Evolutionary conservation across 2,888 invertebrate genomes (phyloP).

Genomic region (Rosalia funebris): DNA sequence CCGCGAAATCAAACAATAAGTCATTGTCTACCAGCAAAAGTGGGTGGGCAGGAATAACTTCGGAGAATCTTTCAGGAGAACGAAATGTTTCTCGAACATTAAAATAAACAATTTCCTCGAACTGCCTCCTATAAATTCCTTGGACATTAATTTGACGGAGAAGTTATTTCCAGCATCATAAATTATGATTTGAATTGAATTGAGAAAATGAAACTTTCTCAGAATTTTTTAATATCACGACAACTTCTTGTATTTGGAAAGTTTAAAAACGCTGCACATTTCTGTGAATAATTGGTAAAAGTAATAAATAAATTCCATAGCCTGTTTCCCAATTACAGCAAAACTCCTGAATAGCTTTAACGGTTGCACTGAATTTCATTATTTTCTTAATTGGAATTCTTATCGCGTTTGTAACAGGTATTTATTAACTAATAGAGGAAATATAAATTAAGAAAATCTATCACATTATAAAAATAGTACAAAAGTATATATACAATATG

Average conservation of each 20-base stretch:
- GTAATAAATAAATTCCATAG: slow-evolving; percentile 28
- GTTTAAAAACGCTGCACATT: slow-evolving; percentile 20
- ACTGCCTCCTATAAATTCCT: not conserved
- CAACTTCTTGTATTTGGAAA: slow-evolving; percentile 1
- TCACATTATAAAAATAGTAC: no score
- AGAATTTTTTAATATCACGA: not conserved
- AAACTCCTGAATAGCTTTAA: slow-evolving; percentile 21
- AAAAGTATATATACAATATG: no score
- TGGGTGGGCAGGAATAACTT: not conserved
- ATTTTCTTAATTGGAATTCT: slow-evolving; percentile 22
- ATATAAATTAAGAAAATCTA: no score
- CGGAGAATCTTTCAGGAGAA: not conserved
- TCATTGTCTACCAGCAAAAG: no score
- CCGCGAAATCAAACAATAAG: no score
- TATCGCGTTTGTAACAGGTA: slow-evolving; percentile 10
- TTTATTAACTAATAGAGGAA: no score
- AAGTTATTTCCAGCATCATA: not conserved
- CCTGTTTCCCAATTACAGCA: slow-evolving; percentile 24
- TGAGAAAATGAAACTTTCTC: not conserved
- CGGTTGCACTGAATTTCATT: slow-evolving; percentile 18
- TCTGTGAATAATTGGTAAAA: slow-evolving; percentile 24
- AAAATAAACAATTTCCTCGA: not conserved
- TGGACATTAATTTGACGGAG: not conserved
- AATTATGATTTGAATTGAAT: not conserved
- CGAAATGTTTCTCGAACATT: not conserved